Evolutionary conservation across 2,113 vertebrate genomes (phyloP), one percentile per base, ranked within the genome.

Genomic region (Hassar affinis): DNA sequence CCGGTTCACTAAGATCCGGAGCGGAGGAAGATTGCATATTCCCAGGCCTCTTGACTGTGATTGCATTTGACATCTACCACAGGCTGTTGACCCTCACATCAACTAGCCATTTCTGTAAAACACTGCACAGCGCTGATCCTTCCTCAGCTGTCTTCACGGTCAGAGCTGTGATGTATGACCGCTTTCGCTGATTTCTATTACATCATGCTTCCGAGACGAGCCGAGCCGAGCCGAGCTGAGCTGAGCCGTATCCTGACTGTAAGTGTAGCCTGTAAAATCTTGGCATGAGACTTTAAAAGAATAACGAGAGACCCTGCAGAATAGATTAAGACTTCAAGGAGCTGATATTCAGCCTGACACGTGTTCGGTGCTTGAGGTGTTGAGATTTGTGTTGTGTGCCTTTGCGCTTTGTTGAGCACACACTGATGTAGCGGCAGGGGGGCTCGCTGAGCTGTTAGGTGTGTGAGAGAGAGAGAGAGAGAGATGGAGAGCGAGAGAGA

Each of bases 341-440:
- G 82, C 61, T 69, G 61, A 78, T 78, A 78, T 56, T 69, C 61
- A 69, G 61, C 17, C 75, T 22, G 75, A 69, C 49, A 62, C 68
- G 56, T 85, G 68, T 69, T 83, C 78, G 42, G 18, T 17, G 45
- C 82, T 82, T 45, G 17, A 82, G 82, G 52, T 85, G 69, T 59
- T 69, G 78, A 72, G 78, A 82, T 85, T 75, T 85, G 79, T 82
- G 82, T 68, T 35, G 72, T 54, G 27, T 81, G 74, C 78, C 45
- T 86, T 87, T 81, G 61, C 38, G 81, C 84, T 81, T 86, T 88
- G 85, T 88, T 88, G 79, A 81, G 82, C 81, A 84, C 86, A 86
- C 49, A 33, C 72, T 79, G 76, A 49, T 56, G 81, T 51, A 78
- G 51, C 72, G 10, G 71, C 49, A 77, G 68, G 86, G 86, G 78